These are phyloP conservation scores for Callosobruchus maculatus DNA, from an alignment of 2,888 invertebrate genomes.

Conservation along the genomic window DNA sequence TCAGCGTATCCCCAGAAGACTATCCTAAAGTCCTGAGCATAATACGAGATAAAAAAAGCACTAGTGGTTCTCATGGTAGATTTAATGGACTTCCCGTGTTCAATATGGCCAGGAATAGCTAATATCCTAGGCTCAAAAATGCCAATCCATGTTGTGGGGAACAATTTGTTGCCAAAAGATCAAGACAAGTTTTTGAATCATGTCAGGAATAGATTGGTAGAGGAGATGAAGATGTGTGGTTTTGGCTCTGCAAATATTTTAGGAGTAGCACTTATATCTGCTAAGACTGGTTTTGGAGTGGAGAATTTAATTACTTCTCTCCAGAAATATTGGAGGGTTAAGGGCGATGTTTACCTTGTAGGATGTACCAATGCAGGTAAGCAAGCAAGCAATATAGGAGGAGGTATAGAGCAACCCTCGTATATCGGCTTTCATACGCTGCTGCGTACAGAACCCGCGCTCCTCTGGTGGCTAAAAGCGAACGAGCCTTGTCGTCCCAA, in stretches of 20 bases:
- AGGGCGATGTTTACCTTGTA: conserved; percentile 78
- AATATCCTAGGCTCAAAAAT: conserved; percentile 56
- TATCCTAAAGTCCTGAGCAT: conserved; percentile 72
- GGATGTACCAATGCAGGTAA: conserved; percentile 92
- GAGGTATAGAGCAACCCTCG: too few relatives aligned
- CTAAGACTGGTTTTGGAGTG: conserved; percentile 92
- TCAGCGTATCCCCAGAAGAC: conserved; percentile 72
- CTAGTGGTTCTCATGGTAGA: conserved; percentile 84
- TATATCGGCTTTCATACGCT: too few relatives aligned
- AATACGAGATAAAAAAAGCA: conserved; percentile 63
- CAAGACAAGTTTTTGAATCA: conserved; percentile 60
- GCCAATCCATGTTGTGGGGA: conserved; percentile 84
- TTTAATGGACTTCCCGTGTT: conserved; percentile 86
- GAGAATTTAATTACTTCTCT: conserved; percentile 83
- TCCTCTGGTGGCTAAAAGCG: too few relatives aligned
- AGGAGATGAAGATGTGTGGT: conserved; percentile 59
- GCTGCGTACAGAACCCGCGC: too few relatives aligned
- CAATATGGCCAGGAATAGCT: conserved; percentile 82
- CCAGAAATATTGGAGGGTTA: conserved; percentile 61
- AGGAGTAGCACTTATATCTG: conserved; percentile 75
- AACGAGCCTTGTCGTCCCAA: too few relatives aligned
- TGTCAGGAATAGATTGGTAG: conserved; percentile 59
- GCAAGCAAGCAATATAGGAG: too few relatives aligned
- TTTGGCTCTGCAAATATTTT: conserved; percentile 64
- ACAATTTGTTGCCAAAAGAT: conserved; percentile 80